Percentiles rank a stretch among this genome's conserved stretches.
Evolutionary conservation across 2,888 invertebrate genomes (phyloP).

Genomic region (Drosophila lacicola): DNA sequence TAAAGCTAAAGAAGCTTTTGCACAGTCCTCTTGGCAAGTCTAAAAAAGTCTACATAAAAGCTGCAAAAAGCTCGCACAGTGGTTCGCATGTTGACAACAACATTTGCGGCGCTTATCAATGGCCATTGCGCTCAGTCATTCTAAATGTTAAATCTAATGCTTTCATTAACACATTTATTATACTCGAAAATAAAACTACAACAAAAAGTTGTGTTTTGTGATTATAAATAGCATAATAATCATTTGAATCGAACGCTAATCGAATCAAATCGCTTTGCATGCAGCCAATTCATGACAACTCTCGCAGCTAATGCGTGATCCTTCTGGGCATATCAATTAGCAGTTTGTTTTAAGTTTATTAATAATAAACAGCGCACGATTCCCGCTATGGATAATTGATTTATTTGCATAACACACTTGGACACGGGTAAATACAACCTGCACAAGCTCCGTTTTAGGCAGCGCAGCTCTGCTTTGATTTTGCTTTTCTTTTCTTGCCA

Average conservation of each 20-base stretch:
- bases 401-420: slow-evolving; percentile 45
- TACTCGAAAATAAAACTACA: neutral
- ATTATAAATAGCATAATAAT: slow-evolving; percentile 23
- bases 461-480: neutral
- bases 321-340: slow-evolving; percentile 48
- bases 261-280: slow-evolving; percentile 37
- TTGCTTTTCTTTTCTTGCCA: neutral
- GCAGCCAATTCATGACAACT: slow-evolving; percentile 35
- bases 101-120: slow-evolving; percentile 32
- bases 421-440: slow-evolving; percentile 16
- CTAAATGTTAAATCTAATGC: neutral
- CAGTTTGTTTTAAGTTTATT: slow-evolving; percentile 22
- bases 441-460: slow-evolving; percentile 29
- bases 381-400: slow-evolving; percentile 38
- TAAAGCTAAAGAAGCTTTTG: slow-evolving; percentile 14
- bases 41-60: slow-evolving; percentile 46
- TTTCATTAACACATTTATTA: slow-evolving; percentile 13
- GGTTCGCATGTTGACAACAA: slow-evolving; percentile 7
- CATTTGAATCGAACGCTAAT: slow-evolving; percentile 15
- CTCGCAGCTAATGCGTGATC: slow-evolving; percentile 34
- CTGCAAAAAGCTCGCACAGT: slow-evolving; percentile 26
- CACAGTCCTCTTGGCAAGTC: slow-evolving; percentile 23
- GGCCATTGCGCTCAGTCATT: neutral
- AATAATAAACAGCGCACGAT: slow-evolving; percentile 40
- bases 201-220: neutral